Evolutionary conservation across 2,797 vertebrate genomes (phyloP), one percentile per base, ranked within the genome.

Genomic region (Intellagama lesueurii): DNA sequence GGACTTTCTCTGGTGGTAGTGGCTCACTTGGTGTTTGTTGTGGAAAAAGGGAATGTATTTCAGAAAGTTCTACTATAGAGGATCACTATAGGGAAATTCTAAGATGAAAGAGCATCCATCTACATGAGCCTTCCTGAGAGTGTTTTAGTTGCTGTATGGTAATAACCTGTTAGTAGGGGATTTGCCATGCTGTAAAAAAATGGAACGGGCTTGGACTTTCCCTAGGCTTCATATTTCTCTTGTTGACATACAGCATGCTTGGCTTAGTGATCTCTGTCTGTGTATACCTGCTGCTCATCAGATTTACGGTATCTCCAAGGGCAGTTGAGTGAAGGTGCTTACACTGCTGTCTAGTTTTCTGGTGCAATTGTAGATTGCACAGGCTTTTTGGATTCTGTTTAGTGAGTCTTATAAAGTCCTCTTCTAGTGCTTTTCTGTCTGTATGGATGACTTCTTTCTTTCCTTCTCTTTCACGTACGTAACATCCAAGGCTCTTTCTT

Each of bases 21-120:
- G 40, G 28, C 3, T 30, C 47, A 56, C 35, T 35, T 81, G 49
- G 32, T 35, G 60, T 81, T 70, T 72, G 49, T 7, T 9, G n/a
- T 40, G 28, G 78, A 73, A 80, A 30, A 52, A 77, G 3, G 66
- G 86, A 30, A 78, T 70, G 24, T 1, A 11, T 24, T 81, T 76
- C 66, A 73, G 89, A 69, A 77, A 82, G 26, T 70, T 88, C 90
- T 88, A 19, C 83, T 7, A 16, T 84, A 52, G 16, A 88, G 35
- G 44, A 56, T 72, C 84, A 11, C 30, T 90, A 9, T 73, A 86
- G n/a, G 81, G 82, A 30, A 85, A 81, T 30, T 83, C 87, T 89
- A 44, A 90, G 35, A 35, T 72, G 22, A 89, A 7, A 32, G 56
- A 66, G 4, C n/a, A 93, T 64, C 56, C 1, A 0, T 84, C 93